phyloP scores from a whole-genome alignment of 2,797 vertebrate genomes.

The Phyllotis vaccarum region DNA sequence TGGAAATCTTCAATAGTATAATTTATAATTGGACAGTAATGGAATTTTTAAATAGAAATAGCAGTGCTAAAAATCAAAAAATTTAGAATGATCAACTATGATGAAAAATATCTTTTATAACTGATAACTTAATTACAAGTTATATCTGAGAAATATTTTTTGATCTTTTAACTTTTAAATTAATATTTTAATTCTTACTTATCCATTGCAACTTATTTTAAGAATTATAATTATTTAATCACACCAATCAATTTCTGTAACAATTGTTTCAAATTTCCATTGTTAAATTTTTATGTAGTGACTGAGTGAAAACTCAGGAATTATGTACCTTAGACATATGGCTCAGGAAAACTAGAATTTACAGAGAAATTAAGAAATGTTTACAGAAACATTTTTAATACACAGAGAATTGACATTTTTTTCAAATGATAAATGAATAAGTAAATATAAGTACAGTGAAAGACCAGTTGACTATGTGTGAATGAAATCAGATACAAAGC shows the following conservation, averaged over 20 bases:
- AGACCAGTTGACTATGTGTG: neutral
- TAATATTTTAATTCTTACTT: constrained; percentile 68
- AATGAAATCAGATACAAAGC: neutral
- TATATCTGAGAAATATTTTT: constrained; percentile 67
- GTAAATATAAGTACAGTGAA: neutral
- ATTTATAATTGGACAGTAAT: constrained; percentile 77
- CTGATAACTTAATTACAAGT: constrained; percentile 68
- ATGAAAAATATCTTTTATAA: constrained; percentile 60
- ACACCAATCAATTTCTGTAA: constrained; percentile 51
- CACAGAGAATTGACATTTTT: neutral
- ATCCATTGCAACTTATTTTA: constrained; percentile 18
- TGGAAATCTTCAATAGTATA: constrained; percentile 74
- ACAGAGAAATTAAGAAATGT: neutral
- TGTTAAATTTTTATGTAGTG: constrained; percentile 6
- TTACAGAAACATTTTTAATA: neutral
- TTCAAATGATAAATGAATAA: neutral
- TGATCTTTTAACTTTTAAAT: constrained; percentile 72
- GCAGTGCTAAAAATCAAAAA: constrained; percentile 51
- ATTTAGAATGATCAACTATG: constrained; percentile 68
- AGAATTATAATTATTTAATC: constrained; percentile 60
- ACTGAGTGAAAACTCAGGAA: neutral
- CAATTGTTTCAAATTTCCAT: constrained; percentile 49
- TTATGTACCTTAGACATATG: neutral
- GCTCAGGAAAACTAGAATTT: neutral
- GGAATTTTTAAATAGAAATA: constrained; percentile 78